Percentiles rank a stretch among this genome's conserved stretches.
phyloP scores from a whole-genome alignment of 2,888 invertebrate species.

The Phyllotreta cruciferae region DNA sequence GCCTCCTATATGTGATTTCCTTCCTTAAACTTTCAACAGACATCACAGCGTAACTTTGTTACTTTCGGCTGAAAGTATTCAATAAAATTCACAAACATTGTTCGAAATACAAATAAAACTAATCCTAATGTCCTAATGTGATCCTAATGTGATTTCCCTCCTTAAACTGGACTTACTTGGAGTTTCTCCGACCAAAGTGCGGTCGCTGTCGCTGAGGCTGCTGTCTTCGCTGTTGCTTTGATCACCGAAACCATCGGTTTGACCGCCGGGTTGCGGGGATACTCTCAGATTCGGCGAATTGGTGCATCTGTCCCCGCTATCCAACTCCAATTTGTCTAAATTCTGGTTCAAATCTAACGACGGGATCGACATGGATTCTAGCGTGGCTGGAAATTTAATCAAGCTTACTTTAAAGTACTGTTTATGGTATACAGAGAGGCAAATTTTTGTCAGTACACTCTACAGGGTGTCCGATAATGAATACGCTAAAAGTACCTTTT shows the following conservation, averaged over 20 bases:
- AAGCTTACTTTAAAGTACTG: neutral
- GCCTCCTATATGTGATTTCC: no score
- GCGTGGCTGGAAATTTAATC: conserved; percentile 55
- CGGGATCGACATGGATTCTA: conserved; percentile 65
- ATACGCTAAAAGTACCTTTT: no score
- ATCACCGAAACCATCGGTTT: conserved; percentile 59
- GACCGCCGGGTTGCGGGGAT: conserved; percentile 52
- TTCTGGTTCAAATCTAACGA: conserved; percentile 57
- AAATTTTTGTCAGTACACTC: no score
- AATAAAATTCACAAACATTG: no score
- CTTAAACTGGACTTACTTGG: conserved; percentile 61
- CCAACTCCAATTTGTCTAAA: conserved; percentile 47
- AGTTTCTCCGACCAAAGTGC: conserved; percentile 68
- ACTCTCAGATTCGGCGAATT: conserved; percentile 51
- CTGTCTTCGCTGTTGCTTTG: conserved; percentile 80
- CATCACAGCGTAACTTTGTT: no score
- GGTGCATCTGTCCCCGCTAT: conserved; percentile 47
- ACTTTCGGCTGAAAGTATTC: no score
- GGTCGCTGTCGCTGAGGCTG: conserved; percentile 77
- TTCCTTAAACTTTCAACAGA: no score
- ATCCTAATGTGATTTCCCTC: no score
- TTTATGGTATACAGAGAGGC: neutral
- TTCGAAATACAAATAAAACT: no score
- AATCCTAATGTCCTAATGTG: no score
- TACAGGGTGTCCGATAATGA: no score